A percentile compares a stretch with the other conserved stretches of the same genome.
Conservation (phyloP, 1,140 invertebrate species). For the Pogonomyrmex californicus region DNA sequence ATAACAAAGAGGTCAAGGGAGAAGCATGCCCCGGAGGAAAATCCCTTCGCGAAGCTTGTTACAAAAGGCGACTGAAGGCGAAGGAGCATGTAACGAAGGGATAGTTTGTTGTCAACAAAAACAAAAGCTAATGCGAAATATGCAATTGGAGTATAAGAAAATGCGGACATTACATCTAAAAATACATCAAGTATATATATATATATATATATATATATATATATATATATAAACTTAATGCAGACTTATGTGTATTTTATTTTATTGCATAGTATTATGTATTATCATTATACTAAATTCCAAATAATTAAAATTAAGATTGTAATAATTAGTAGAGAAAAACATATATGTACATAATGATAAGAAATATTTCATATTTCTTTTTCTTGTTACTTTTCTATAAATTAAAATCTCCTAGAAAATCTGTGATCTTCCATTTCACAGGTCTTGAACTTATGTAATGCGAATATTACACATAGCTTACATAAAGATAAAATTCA, state of each 20-base stretch:
- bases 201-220: background rate
- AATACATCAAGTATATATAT: background rate
- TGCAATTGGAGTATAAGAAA: slow-evolving; percentile 18
- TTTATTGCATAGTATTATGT: background rate
- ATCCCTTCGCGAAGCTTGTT: slow-evolving; percentile 39
- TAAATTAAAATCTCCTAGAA: background rate
- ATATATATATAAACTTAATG: background rate
- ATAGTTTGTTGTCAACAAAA: slow-evolving; percentile 31
- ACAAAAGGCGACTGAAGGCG: slow-evolving; percentile 34
- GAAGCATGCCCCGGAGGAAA: slow-evolving; percentile 60
- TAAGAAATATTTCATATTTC: slow-evolving; percentile 3
- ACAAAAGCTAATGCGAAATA: background rate
- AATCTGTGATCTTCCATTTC: background rate
- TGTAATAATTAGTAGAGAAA: background rate
- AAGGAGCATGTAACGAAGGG: slow-evolving; percentile 20
- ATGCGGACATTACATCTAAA: background rate
- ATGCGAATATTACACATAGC: background rate
- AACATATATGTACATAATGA: background rate
- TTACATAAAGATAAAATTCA: background rate
- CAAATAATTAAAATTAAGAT: background rate
- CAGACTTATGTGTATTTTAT: background rate
- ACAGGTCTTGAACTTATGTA: background rate
- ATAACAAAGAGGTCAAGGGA: slow-evolving; percentile 71
- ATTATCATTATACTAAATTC: slow-evolving; percentile 16
- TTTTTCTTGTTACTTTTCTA: background rate